phyloP scores from a whole-genome alignment of 2,113 vertebrate genomes.

The Gavialis gangeticus region DNA sequence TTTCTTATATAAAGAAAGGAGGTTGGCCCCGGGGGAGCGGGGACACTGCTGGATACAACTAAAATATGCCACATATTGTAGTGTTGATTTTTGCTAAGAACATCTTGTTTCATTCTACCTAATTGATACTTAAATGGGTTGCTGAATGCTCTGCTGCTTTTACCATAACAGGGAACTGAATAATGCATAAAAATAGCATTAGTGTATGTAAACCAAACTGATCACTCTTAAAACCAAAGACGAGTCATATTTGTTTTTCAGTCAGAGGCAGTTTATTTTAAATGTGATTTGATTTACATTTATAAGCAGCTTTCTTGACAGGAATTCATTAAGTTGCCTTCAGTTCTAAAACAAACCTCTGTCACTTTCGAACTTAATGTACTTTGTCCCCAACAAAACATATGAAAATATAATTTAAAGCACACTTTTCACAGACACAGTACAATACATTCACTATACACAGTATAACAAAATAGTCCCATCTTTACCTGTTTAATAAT shows the following conservation, averaged over 20 bases:
- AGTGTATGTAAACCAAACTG: background rate
- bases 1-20: background rate
- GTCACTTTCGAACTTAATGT: slow-evolving; percentile 89
- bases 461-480: slow-evolving; percentile 94
- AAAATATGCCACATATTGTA: background rate
- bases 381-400: slow-evolving; percentile 89
- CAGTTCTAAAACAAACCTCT: slow-evolving; percentile 89
- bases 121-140: background rate
- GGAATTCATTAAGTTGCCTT: slow-evolving; percentile 88
- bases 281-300: slow-evolving; percentile 93
- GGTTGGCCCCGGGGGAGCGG: background rate
- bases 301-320: slow-evolving; percentile 94
- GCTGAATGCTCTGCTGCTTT: background rate
- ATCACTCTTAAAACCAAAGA: background rate
- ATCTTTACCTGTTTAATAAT: slow-evolving; percentile 92
- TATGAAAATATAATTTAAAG: slow-evolving; percentile 99
- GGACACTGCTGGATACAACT: background rate
- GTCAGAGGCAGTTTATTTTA: slow-evolving; percentile 91
- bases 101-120: background rate
- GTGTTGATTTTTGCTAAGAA: background rate
- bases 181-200: background rate
- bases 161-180: background rate
- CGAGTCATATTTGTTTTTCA: slow-evolving; percentile 51
- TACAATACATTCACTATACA: slow-evolving; percentile 98
- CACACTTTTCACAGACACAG: slow-evolving; percentile 94